Base-by-base conservation (phyloP, 2,888 invertebrate genomes). In the Nomada ferruginata region DNA sequence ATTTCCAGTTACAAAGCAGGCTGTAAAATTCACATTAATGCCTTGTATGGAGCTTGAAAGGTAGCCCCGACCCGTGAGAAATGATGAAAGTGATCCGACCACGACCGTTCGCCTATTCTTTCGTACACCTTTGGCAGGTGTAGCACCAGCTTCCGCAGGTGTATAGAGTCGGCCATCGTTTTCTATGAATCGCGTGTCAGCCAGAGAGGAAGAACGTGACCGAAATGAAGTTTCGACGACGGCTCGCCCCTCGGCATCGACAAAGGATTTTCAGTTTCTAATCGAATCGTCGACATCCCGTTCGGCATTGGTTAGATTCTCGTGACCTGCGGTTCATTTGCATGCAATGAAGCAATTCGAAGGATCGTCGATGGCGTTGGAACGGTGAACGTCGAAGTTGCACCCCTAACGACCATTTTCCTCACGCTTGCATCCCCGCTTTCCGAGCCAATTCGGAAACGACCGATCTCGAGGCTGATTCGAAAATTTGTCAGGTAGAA, bases 401-500 rank as follows among this genome's bases (percentile, higher is more conserved):
- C 63, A 55, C 71, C 66, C 59, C 53, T 80, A 85, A 85, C 84
- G 75, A 85, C 61, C 76, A 63, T 83, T 80, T 77, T 71, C 74
- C 83, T 66, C 52, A 44, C 44, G 36, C 20, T 13, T 10, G 53
- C 65, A n/a, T 53, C 47, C 44, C 64, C 60, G 52, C 64, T 52
- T 57, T 53, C 64, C 70, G 55, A 86, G 80, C 83, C 88, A 87
- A 90, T 89, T 87, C 81, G 85, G 83, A 90, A 85, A 82, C 84
- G 82, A 72, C 74, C 85, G 86, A 90, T 91, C 89, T 81, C 87
- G 65, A 44, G 66, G 29, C 47, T 59, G 70, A 71, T 74, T 79
- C 61, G 83, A 80, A 85, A 89, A 91, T 90, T 91, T 89, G 90
- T 89, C 87, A 86, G 86, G 84, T 88, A 85, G 89, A 82, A 83